Base-by-base conservation (phyloP, 2,888 invertebrate species). In the Noctua janthe region DNA sequence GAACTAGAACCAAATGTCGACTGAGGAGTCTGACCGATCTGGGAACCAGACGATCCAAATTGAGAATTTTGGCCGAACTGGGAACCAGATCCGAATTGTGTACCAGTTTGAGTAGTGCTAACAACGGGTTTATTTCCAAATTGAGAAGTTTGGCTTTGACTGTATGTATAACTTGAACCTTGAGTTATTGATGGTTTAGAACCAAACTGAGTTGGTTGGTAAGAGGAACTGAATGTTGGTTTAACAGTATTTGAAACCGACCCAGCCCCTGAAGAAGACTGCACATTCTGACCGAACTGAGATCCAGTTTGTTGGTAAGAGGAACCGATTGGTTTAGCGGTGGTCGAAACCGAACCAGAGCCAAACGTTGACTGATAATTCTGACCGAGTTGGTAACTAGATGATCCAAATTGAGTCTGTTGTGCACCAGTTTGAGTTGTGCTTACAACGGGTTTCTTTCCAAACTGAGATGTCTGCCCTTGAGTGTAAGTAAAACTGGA, bases 401-500 rank as follows among this genome's bases (percentile, higher is more conserved):
- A 43, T 1, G 69, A 69, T 69, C 75, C 80, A 59, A 71, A 73
- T 47, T 78, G 77, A 29, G 29, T 29, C 29, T 29, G 29, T 35
- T 35, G 35, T 54, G 54, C 23, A 23, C 54, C 54, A 43, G 72
- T 69, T 51, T 78, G 78, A 17, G 51, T 78, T 47, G 49, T 59
- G 8, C 59, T 39, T 23, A n/a, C 13, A 59, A 67, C 17, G 8
- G 85, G 85, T 62, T 76, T 83, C 35, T 71, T 54, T 11, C 72
- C 78, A 10, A 66, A 76, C 17, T 82, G 82, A 3, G 80, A 85
- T 11, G 74, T 69, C n/a, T 79, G 83, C 0, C 56, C 59, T 47
- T 80, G 54, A 51, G 67, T 43, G n/a, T 64, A 75, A 1, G 71
- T 74, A 7, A 80, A 80, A 35, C 74, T 73, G 8, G 82, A 76